Evolutionary conservation across 2,797 vertebrate species (phyloP).

Genomic region (Pipistrellus kuhlii): DNA sequence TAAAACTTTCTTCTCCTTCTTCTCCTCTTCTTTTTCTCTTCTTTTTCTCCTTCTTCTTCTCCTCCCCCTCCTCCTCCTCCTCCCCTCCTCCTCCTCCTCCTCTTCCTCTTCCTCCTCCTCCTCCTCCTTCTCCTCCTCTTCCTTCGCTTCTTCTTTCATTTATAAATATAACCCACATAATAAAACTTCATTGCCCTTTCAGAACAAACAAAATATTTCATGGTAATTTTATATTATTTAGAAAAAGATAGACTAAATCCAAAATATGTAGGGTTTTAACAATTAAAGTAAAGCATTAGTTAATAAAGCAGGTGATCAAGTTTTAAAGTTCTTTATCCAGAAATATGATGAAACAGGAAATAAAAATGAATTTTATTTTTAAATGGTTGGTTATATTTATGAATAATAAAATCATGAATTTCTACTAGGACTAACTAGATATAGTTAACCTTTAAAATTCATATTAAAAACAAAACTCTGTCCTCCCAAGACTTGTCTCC

Average conservation of each 20-base stretch:
- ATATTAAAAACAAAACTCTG: constrained; percentile 19
- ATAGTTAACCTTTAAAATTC: constrained; percentile 15
- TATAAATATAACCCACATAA: constrained; percentile 41
- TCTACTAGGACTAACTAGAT: constrained; percentile 27
- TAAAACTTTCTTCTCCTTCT: background rate
- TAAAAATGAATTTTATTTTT: constrained; percentile 13
- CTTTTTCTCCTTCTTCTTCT: background rate
- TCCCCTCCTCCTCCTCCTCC: rapidly evolving
- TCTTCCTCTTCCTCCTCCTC: background rate
- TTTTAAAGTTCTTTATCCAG: constrained; percentile 26
- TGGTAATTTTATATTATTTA: background rate
- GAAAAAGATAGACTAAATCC: background rate
- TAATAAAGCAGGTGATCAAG: background rate
- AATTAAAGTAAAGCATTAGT: constrained; percentile 35
- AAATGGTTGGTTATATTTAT: background rate
- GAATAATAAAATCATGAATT: background rate
- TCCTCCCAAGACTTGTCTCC: background rate
- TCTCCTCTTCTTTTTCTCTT: background rate
- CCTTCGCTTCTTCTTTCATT: background rate
- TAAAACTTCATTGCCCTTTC: constrained; percentile 15
- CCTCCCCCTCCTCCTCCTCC: background rate
- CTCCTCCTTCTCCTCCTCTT: background rate
- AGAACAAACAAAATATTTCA: constrained; percentile 30
- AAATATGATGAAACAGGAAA: constrained; percentile 13
- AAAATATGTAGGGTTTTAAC: background rate